Evolutionary conservation across 2,888 invertebrate genomes (phyloP), one percentile per base, ranked within the genome.

Genomic region (Globia sparganii): DNA sequence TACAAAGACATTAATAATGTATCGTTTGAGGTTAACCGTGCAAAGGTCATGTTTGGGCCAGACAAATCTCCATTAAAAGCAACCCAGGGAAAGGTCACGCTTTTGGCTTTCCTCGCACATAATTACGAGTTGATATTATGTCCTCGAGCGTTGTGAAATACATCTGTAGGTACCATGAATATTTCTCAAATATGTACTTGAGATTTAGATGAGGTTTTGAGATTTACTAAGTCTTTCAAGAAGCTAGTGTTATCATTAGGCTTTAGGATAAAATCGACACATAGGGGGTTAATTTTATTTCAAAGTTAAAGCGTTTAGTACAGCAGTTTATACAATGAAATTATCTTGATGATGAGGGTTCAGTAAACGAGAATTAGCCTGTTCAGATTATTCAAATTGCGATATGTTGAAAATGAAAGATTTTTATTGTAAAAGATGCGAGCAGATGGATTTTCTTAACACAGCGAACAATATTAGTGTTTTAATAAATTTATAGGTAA

Each of bases 1-100:
- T 89, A 89, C 89, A 88, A 84, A 88, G 82, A 84, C 87, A 92
- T 94, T 94, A 94, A 93, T 94, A 92, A 94, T 94, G 92, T 92
- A 94, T 90, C 90, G 87, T 82, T 86, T 89, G 90, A 91, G 92
- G 92, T 91, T 90, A 90, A 87, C 91, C 90, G 87, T 84, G 86
- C 87, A 93, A 94, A 94, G 95, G 94, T 94, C 93, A 91, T 88
- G 88, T 89, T 89, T 90, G 90, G 93, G 91, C 80, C 90, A 90
- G 90, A 91, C 91, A 90, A 91, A 91, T 90, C 90, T 91, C 91
- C 92, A 91, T 92, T 94, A 92, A 90, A 91, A 91, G 88, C 91
- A 84, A 90, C 90, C 90, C 88, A 88, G 84, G 68, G 77, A 94
- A 94, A 94, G 94, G 94, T 93, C 93, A 91, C 89, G 90, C 89